Percentiles rank a stretch among this genome's conserved stretches.
Conservation (phyloP, 2,888 invertebrate genomes). For the Andrena marginata region DNA sequence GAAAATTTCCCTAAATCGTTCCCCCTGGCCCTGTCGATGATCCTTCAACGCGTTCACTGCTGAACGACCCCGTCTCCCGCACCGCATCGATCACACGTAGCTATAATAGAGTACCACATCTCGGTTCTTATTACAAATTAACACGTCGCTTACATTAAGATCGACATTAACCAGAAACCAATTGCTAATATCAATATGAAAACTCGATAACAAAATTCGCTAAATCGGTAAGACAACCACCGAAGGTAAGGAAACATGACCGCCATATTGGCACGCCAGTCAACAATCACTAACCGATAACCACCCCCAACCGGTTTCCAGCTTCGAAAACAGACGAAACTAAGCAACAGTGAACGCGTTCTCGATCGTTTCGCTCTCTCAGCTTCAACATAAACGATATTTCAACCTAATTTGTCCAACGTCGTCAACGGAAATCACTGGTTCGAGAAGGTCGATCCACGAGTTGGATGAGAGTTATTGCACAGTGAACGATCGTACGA, state of each 20-base stretch:
- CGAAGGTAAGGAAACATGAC: slow-evolving; percentile 2
- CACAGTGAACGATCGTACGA: slow-evolving; percentile 57
- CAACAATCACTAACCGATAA: slow-evolving; percentile 14
- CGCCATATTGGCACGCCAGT: neutral
- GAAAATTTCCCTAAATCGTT: slow-evolving; percentile 5
- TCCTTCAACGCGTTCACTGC: slow-evolving; percentile 41
- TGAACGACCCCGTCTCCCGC: neutral
- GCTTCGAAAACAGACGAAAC: slow-evolving; percentile 6
- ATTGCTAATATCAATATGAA: slow-evolving; percentile 18
- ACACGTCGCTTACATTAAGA: neutral
- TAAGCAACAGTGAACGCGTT: slow-evolving; percentile 54
- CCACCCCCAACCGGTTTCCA: neutral
- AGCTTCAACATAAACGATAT: slow-evolving; percentile 25
- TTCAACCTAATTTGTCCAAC: slow-evolving; percentile 12
- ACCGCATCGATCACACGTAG: neutral
- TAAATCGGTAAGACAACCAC: slow-evolving; percentile 14
- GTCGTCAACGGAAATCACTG: slow-evolving; percentile 27
- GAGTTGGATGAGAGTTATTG: slow-evolving; percentile 60
- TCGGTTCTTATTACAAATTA: neutral
- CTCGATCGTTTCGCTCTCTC: slow-evolving; percentile 6
- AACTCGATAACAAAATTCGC: slow-evolving; percentile 19
- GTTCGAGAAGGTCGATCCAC: slow-evolving; percentile 42
- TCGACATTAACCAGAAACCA: neutral
- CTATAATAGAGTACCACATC: neutral
- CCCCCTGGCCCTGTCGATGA: slow-evolving; percentile 3